These are phyloP conservation scores for Dasypogon diadema DNA, from an alignment of 2,888 invertebrate species.

Conservation along the genomic window DNA sequence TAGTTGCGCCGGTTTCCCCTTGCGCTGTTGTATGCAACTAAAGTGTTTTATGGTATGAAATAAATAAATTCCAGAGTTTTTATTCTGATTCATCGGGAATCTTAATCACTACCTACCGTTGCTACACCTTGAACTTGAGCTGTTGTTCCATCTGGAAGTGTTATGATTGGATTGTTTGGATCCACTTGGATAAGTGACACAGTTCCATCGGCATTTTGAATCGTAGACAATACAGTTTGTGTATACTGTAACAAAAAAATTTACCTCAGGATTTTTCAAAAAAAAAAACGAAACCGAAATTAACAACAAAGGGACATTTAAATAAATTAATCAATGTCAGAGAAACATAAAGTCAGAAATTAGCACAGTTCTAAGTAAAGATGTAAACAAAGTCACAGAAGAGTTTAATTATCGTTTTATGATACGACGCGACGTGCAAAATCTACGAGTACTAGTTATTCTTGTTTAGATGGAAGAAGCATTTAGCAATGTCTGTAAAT, in stretches of 20 bases:
- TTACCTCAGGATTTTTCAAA: not conserved
- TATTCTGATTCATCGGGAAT: no score
- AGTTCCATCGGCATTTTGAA: slow-evolving; percentile 96
- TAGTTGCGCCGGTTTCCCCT: slow-evolving; percentile 73
- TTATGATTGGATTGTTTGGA: slow-evolving; percentile 93
- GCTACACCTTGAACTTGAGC: slow-evolving; percentile 86
- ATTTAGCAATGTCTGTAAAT: no score
- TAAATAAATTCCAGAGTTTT: slow-evolving; percentile 23
- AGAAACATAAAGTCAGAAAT: slow-evolving; percentile 53
- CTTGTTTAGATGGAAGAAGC: no score
- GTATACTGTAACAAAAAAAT: slow-evolving; percentile 74
- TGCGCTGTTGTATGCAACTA: slow-evolving; percentile 74
- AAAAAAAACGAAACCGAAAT: slow-evolving; percentile 10
- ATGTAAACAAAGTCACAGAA: slow-evolving; percentile 68
- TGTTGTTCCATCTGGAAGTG: slow-evolving; percentile 94
- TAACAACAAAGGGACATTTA: not conserved
- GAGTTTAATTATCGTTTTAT: no score
- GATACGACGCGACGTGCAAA: no score
- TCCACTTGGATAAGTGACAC: slow-evolving; percentile 96
- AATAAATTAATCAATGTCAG: slow-evolving; percentile 41
- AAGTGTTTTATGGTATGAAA: slow-evolving; percentile 47
- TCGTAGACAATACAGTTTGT: slow-evolving; percentile 93
- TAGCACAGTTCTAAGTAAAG: slow-evolving; percentile 55
- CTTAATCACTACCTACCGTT: slow-evolving; percentile 61
- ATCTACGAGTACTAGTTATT: no score